Base-by-base conservation (phyloP, 2,888 invertebrate genomes). In the Deilephila porcellus region DNA sequence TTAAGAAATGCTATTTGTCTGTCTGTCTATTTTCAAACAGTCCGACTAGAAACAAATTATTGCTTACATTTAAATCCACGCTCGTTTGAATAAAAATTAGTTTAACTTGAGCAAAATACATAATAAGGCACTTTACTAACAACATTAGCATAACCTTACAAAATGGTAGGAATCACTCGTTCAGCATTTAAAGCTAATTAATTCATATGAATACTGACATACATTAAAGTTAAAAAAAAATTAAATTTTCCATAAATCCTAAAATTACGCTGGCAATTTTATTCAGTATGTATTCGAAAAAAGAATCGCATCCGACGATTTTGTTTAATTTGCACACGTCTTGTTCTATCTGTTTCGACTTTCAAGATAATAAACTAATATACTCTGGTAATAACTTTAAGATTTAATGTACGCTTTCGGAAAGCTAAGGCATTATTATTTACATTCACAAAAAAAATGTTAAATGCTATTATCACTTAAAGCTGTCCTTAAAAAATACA, bases 1-100 rank as follows among this genome's bases (percentile, higher is more conserved):
- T 19, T n/a, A n/a, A 37, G 20, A 32, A 63, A 8, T 34, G 19
- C 32, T 20, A 0, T 25, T 37, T 37, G 6, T 17, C 52, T 25
- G 25, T 67, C 64, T 67, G 67, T 19, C 25, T 29, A 25, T 29
- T 25, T 29, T 20, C 25, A 11, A 52, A 72, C 72, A 37, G n/a
- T 56, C 56, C 72, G 76, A 79, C 79, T 76, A 77, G 77, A 79
- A 74, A 78, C 67, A 71, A 63, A n/a, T 52, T 52, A 67, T 67
- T 67, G 67, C 67, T 67, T 64, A 64, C 37, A 45, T 19, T 64
- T 67, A 34, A n/a, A 67, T 62, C 34, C 52, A 34, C n/a, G 56
- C n/a, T 45, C 45, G 14, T 25, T 71, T 37, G 8, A 25, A 60
- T 52, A 20, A 45, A 45, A 32, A 25, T 45, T 56, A 56, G 59